These are phyloP conservation scores for Solenopsis fugax DNA, from an alignment of 1,140 invertebrate species.

Conservation along the genomic window DNA sequence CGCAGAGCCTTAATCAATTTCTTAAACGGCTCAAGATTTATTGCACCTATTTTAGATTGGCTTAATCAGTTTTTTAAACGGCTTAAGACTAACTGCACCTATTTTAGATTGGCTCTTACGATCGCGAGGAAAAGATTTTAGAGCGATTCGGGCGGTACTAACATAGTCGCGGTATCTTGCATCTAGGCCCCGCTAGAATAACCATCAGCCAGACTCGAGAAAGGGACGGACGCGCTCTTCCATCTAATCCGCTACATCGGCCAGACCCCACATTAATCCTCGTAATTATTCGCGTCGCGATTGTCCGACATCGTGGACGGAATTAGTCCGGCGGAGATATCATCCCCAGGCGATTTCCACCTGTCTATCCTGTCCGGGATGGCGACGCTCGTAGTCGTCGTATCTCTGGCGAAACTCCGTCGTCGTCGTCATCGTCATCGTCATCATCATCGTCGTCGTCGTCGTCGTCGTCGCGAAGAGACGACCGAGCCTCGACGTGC, in stretches of 20 bases:
- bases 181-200: background rate
- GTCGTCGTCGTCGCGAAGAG: background rate
- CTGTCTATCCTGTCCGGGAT: constrained; percentile 16
- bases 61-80: too few relatives aligned
- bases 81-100: too few relatives aligned
- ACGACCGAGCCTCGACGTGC: constrained; percentile 47
- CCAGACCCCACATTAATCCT: constrained; percentile 35
- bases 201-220: background rate
- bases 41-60: too few relatives aligned
- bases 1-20: too few relatives aligned
- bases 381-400: background rate
- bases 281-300: constrained; percentile 54
- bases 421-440: too few relatives aligned
- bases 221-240: constrained; percentile 16
- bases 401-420: constrained; percentile 38
- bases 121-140: background rate
- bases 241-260: constrained; percentile 23
- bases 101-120: too few relatives aligned
- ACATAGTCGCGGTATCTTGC: constrained; percentile 23
- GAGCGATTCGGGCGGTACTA: background rate
- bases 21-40: too few relatives aligned
- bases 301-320: constrained; percentile 44
- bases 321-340: constrained; percentile 55
- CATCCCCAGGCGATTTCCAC: constrained; percentile 46
- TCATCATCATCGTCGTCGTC: too few relatives aligned